A percentile compares a stretch with the other conserved stretches of the same genome.
Conservation (phyloP, 2,797 vertebrate species). For the Lepidocolaptes lacrymiger region DNA sequence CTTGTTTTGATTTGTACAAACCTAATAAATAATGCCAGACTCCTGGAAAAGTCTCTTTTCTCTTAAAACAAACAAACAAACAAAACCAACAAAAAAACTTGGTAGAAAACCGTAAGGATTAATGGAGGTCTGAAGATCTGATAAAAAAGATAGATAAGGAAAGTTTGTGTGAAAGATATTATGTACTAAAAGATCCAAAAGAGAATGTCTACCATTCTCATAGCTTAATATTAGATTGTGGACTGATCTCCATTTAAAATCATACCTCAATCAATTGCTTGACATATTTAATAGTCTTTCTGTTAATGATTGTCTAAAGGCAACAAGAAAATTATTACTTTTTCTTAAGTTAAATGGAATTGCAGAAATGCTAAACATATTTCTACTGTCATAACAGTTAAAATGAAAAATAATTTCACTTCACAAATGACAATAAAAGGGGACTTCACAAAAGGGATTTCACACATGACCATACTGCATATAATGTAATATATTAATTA, state of each 20-base stretch:
- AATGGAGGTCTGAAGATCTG: neutral
- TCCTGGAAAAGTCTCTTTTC: no score
- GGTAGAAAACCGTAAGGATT: neutral
- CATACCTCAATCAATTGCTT: neutral
- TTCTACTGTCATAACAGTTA: neutral
- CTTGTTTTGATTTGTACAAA: neutral
- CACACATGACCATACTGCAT: neutral
- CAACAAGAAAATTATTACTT: neutral
- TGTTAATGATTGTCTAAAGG: neutral
- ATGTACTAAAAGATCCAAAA: neutral
- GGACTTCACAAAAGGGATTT: neutral
- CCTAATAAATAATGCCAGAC: neutral
- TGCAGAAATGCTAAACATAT: neutral
- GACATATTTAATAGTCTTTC: neutral
- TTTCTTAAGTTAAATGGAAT: neutral
- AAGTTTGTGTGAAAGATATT: neutral
- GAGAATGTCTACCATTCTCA: neutral
- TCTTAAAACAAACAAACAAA: no score
- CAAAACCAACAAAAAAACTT: neutral
- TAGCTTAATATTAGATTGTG: neutral
- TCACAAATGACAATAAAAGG: no score
- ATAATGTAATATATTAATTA: neutral
- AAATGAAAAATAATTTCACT: neutral
- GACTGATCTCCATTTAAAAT: neutral
- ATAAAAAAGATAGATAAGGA: neutral